A percentile compares a stretch with the other conserved stretches of the same genome.
phyloP scores from a whole-genome alignment of 1,140 invertebrate genomes.

The Drosophila watanabei region DNA sequence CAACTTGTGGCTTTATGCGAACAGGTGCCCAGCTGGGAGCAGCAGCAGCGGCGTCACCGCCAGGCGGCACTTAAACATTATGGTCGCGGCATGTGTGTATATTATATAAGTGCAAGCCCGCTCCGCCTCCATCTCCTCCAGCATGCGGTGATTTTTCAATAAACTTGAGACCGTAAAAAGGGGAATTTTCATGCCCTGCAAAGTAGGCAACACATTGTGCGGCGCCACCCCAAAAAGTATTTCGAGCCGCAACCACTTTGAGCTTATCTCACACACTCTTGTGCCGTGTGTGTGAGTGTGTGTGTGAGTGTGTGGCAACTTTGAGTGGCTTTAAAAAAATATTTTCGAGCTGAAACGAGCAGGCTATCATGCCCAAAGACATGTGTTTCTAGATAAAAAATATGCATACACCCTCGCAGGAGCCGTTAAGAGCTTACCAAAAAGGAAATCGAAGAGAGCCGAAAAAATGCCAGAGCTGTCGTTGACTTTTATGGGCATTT shows the following conservation, averaged over 20 bases:
- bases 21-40: constrained; percentile 65
- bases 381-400: constrained; percentile 55
- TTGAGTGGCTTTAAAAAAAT: constrained; percentile 74
- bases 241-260: constrained; percentile 3
- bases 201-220: constrained; percentile 32
- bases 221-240: background rate
- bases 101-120: constrained; percentile 21
- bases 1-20: constrained; percentile 76
- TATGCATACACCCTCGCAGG: background rate
- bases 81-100: constrained; percentile 14
- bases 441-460: constrained; percentile 21
- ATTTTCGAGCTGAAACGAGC: constrained; percentile 64
- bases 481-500: constrained; percentile 81
- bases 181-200: constrained; percentile 5
- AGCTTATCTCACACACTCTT: constrained; percentile 11
- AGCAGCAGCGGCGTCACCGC: background rate
- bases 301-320: background rate
- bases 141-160: background rate
- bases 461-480: constrained; percentile 37
- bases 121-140: no score
- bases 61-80: constrained; percentile 10
- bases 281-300: background rate
- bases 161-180: constrained; percentile 31
- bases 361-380: constrained; percentile 60
- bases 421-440: background rate